These are phyloP conservation scores for Thamnaconus septentrionalis DNA, from an alignment of 2,113 vertebrate genomes.

Conservation along the genomic window DNA sequence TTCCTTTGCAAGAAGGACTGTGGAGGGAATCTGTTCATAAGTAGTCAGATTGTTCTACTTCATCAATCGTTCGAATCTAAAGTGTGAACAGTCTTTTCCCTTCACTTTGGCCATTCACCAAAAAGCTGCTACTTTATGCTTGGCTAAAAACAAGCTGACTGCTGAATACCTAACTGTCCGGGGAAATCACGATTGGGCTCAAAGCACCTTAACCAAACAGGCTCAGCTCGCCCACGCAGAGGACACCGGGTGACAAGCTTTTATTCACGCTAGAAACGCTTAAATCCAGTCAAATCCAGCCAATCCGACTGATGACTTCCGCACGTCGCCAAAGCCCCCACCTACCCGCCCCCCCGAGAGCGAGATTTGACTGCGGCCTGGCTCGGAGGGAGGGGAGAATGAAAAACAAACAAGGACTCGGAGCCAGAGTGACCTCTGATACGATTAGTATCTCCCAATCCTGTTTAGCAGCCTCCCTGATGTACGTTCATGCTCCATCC, in stretches of 20 bases:
- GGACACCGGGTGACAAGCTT: slow-evolving; percentile 46
- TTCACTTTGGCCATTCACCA: no score
- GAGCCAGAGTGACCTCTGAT: slow-evolving; percentile 63
- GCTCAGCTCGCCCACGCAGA: slow-evolving; percentile 7
- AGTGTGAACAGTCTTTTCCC: no score
- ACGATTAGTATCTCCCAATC: slow-evolving; percentile 67
- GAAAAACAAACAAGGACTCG: slow-evolving; percentile 55
- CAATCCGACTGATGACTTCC: slow-evolving; percentile 40
- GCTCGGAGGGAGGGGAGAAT: slow-evolving; percentile 6
- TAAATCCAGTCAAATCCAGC: slow-evolving; percentile 52
- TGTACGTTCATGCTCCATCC: slow-evolving; percentile 50
- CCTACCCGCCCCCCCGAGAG: slow-evolving; percentile 10
- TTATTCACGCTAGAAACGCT: slow-evolving; percentile 39
- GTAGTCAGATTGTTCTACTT: no score
- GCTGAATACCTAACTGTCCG: background rate
- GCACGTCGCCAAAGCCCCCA: slow-evolving; percentile 19
- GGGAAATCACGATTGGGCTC: slow-evolving; percentile 15
- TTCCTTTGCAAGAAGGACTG: no score
- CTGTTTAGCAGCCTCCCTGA: slow-evolving; percentile 57
- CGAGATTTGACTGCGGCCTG: slow-evolving; percentile 40
- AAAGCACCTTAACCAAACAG: slow-evolving; percentile 11
- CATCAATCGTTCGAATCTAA: no score
- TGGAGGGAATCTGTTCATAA: no score
- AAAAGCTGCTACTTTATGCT: no score
- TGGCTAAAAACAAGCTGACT: no score